Percentiles rank a stretch among this genome's conserved stretches.
These are phyloP conservation scores for Scaptomyza polygonia DNA, from an alignment of 2,888 invertebrate species.

Conservation along the genomic window DNA sequence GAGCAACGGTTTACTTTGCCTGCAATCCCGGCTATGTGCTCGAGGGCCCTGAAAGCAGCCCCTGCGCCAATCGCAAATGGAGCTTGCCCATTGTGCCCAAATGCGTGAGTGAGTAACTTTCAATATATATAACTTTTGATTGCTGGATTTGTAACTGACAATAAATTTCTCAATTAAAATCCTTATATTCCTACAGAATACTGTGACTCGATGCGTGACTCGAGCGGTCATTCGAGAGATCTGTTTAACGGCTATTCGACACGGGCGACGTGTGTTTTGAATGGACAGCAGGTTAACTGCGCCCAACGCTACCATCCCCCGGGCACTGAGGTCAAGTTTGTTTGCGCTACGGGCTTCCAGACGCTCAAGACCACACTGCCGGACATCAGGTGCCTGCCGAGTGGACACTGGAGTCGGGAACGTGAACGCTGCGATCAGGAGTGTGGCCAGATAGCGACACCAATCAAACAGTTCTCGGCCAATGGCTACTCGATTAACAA, in stretches of 20 bases:
- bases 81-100: conserved; percentile 52
- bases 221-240: conserved; percentile 23
- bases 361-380: conserved; percentile 19
- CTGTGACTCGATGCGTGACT: conserved; percentile 41
- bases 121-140: too few species aligned
- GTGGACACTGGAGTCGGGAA: conserved; percentile 57
- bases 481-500: conserved; percentile 61
- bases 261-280: conserved; percentile 35
- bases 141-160: background rate
- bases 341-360: conserved; percentile 59
- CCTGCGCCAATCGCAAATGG: conserved; percentile 58
- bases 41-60: conserved; percentile 46
- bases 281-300: conserved; percentile 55
- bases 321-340: conserved; percentile 61
- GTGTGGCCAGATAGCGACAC: conserved; percentile 69
- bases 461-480: conserved; percentile 59
- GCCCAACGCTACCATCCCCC: conserved; percentile 52
- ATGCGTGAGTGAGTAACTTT: conserved; percentile 64
- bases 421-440: conserved; percentile 55
- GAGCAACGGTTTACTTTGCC: conserved; percentile 47
- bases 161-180: too few species aligned
- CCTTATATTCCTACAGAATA: conserved; percentile 38
- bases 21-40: conserved; percentile 47
- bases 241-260: conserved; percentile 64
- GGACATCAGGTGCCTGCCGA: conserved; percentile 46